Percentiles rank a stretch among this genome's conserved stretches.
These are phyloP conservation scores for Cheilosia pagana DNA, from an alignment of 2,888 invertebrate species.

Conservation along the genomic window DNA sequence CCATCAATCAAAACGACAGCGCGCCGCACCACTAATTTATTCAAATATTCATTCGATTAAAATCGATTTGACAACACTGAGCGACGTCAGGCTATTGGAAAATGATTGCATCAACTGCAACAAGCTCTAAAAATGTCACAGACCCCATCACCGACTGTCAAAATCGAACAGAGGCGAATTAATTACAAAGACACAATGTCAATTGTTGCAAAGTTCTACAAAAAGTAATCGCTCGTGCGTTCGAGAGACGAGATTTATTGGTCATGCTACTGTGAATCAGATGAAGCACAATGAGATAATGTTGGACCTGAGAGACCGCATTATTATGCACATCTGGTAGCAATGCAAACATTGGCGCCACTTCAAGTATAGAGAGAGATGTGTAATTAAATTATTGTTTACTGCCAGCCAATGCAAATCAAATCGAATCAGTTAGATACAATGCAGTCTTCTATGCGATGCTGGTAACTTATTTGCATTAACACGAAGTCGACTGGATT, in stretches of 20 bases:
- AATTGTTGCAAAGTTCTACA: conserved; percentile 16
- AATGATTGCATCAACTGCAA: conserved; percentile 23
- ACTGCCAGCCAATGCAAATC: conserved; percentile 46
- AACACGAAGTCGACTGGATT: too few relatives aligned
- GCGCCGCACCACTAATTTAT: conserved; percentile 24
- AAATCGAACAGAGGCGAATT: conserved; percentile 37
- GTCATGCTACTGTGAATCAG: not conserved
- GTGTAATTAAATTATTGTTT: conserved; percentile 55
- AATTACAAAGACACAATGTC: conserved; percentile 27
- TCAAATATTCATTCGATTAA: conserved; percentile 44
- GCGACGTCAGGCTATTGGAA: conserved; percentile 17
- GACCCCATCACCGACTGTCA: conserved; percentile 44
- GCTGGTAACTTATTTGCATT: conserved; percentile 11
- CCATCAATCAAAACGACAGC: conserved; percentile 45
- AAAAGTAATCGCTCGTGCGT: conserved; percentile 32
- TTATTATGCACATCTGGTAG: conserved; percentile 51
- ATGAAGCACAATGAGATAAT: conserved; percentile 21
- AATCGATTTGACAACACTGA: conserved; percentile 35
- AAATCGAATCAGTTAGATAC: conserved; percentile 8
- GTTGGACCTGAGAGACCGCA: conserved; percentile 1
- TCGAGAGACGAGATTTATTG: conserved; percentile 31
- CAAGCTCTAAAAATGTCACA: conserved; percentile 57
- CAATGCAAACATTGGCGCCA: conserved; percentile 47
- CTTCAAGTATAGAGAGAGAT: conserved; percentile 19
- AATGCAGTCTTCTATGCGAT: conserved; percentile 26